These are phyloP conservation scores for silkworm (Bombyx mori) DNA, from an alignment of 1,140 invertebrate genomes.

Conservation along the genomic window DNA sequence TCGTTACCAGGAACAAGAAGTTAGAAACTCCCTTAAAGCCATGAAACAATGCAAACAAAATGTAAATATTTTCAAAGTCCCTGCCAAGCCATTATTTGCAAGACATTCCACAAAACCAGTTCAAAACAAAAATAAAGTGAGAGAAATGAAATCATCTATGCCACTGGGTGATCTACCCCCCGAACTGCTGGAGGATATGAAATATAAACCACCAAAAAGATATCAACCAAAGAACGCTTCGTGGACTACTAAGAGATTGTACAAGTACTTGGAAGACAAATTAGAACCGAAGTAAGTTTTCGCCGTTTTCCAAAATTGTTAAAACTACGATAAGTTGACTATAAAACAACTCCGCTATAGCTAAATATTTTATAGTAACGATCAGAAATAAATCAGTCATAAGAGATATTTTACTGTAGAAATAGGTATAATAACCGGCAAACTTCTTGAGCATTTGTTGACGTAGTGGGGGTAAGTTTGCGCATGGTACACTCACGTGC, in stretches of 20 bases:
- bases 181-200: constrained; percentile 46
- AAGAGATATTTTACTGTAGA: too few relatives aligned
- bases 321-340: too few relatives aligned
- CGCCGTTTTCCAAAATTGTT: background rate
- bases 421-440: too few relatives aligned
- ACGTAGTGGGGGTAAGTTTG: too few relatives aligned
- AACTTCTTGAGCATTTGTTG: too few relatives aligned
- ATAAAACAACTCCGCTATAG: too few relatives aligned
- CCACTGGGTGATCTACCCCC: constrained; percentile 25
- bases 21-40: constrained; percentile 33
- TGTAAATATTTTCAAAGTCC: constrained; percentile 35
- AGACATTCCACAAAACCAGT: constrained; percentile 5
- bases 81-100: constrained; percentile 15
- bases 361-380: too few relatives aligned
- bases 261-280: constrained; percentile 54
- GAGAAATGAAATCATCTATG: constrained; percentile 16
- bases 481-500: too few relatives aligned
- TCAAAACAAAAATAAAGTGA: constrained; percentile 23
- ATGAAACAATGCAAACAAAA: constrained; percentile 9
- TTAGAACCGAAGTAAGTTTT: constrained; percentile 49
- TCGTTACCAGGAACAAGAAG: constrained; percentile 34
- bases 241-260: constrained; percentile 52
- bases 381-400: too few relatives aligned
- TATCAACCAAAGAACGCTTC: constrained; percentile 42
- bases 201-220: constrained; percentile 52